Evolutionary conservation across 2,113 vertebrate species (phyloP).

Genomic region (Spea multiplicata): DNA sequence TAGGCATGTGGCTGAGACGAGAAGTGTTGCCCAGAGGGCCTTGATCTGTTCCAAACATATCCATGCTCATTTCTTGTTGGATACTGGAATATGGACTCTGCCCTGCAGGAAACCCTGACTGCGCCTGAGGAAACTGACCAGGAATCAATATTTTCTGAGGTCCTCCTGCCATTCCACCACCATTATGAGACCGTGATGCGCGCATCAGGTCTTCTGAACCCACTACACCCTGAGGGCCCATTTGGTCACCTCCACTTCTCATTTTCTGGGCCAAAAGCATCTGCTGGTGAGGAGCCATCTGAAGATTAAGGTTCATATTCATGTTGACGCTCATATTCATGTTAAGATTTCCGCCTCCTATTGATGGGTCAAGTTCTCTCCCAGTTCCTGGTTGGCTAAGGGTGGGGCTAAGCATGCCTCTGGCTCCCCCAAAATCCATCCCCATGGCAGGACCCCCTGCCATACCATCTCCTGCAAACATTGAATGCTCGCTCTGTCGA

Average conservation of each 20-base stretch:
- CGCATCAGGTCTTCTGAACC: conserved; percentile 79
- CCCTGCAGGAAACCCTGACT: conserved; percentile 71
- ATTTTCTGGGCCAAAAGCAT: conserved; percentile 88
- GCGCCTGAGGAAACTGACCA: conserved; percentile 78
- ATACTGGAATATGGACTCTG: conserved; percentile 70
- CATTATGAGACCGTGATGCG: conserved; percentile 75
- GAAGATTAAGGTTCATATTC: conserved; percentile 82
- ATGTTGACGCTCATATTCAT: conserved; percentile 84
- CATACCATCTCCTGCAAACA: conserved; percentile 69
- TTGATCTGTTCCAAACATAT: conserved; percentile 83
- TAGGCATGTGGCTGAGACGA: conserved; percentile 87
- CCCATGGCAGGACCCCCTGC: conserved; percentile 60
- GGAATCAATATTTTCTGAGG: conserved; percentile 78
- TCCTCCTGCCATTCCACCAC: conserved; percentile 65
- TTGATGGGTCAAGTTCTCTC: conserved; percentile 79
- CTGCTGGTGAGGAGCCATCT: conserved; percentile 84
- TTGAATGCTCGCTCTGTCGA: conserved; percentile 71
- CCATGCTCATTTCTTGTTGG: conserved; percentile 73
- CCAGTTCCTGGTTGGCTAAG: conserved; percentile 73
- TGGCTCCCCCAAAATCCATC: conserved; percentile 82
- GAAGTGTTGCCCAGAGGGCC: conserved; percentile 71
- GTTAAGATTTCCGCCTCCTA: conserved; percentile 77
- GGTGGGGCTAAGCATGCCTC: conserved; percentile 84
- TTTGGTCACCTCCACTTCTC: conserved; percentile 69
- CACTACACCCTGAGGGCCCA: conserved; percentile 68